Evolutionary conservation across 2,888 invertebrate genomes (phyloP).

Genomic region (Boloria selene): DNA sequence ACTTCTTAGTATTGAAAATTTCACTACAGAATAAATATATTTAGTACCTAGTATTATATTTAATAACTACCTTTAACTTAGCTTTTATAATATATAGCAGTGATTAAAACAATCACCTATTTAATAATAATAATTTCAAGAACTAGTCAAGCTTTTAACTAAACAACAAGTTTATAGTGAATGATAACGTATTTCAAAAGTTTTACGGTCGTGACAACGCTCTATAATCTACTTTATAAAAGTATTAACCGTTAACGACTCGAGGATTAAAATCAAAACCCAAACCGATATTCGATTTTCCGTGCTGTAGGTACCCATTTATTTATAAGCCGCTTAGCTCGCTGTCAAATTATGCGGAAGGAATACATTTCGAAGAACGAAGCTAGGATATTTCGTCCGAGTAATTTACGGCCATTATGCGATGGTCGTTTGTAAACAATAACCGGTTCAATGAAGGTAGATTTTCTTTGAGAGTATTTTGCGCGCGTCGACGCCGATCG

Average conservation of each 20-base stretch:
- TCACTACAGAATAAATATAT: no score
- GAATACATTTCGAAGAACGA: conserved; percentile 54
- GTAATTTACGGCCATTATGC: conserved; percentile 67
- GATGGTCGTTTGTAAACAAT: conserved; percentile 70
- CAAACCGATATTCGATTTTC: not conserved
- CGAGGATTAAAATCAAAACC: conserved; percentile 22
- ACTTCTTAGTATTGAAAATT: no score
- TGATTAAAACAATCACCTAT: not conserved
- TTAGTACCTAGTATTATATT: no score
- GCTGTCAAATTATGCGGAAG: conserved; percentile 52
- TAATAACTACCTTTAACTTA: no score
- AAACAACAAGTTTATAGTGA: not conserved
- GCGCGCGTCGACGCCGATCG: conserved; percentile 57
- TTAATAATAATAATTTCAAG: not conserved
- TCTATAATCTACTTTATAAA: conserved; percentile 20
- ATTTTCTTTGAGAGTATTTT: conserved; percentile 69
- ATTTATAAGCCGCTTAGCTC: conserved; percentile 41
- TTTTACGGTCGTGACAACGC: conserved; percentile 1
- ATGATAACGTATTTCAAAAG: conserved; percentile 8
- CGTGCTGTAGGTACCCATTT: conserved; percentile 12
- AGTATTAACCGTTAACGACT: conserved; percentile 14
- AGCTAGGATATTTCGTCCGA: conserved; percentile 57
- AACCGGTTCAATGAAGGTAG: conserved; percentile 69
- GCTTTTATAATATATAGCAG: no score
- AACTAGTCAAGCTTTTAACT: not conserved